Evolutionary conservation across 2,888 invertebrate genomes (phyloP), one percentile per base, ranked within the genome.

Genomic region (Aplocera efformata): DNA sequence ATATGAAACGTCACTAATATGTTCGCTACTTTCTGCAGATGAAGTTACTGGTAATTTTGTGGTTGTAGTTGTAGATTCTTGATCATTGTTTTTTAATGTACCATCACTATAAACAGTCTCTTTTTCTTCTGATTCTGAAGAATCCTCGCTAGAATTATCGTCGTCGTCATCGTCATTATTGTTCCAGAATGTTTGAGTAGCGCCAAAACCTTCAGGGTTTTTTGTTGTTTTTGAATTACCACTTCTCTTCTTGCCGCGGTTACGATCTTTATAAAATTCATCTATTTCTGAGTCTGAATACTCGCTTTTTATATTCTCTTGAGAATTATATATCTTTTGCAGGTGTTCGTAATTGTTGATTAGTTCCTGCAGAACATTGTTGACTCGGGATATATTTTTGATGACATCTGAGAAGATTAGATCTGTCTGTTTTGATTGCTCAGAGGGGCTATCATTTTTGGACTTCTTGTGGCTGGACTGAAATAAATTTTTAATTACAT

Each of bases 341-440:
- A 78, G 46, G 21, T 68, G 58, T 48, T 79, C 61, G 45, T 81
- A 81, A 28, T 76, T 77, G 3, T 52, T 53, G 30, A 83, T 71
- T 23, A 83, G 51, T 3, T 75, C 67, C 48, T 77, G 65, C 23
- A 83, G 45, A 9, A 69, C 66, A 31, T 58, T 61, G 48, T 79
- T 80, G 10, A 77, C 75, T 23, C 66, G 46, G 1, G 81, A 63
- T 51, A 81, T 78, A 39, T 83, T 82, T 45, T 59, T 68, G n/a
- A 79, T 61, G 10, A 79, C 67, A 26, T 75, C 72, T 1, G 61
- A 48, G 20, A 74, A 67, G 20, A 63, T 41, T 21, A 42, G 25
- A 11, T 72, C 65, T 10, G 59, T 43, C 5, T 42, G 26, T 24
- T 42, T 39, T 1, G 50, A 26, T 21, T 30, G n/a, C 0, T 25